Percentiles rank a stretch among this genome's conserved stretches.
These are phyloP conservation scores for Drosophila serrata DNA, from an alignment of 1,140 invertebrate genomes.

Conservation along the genomic window DNA sequence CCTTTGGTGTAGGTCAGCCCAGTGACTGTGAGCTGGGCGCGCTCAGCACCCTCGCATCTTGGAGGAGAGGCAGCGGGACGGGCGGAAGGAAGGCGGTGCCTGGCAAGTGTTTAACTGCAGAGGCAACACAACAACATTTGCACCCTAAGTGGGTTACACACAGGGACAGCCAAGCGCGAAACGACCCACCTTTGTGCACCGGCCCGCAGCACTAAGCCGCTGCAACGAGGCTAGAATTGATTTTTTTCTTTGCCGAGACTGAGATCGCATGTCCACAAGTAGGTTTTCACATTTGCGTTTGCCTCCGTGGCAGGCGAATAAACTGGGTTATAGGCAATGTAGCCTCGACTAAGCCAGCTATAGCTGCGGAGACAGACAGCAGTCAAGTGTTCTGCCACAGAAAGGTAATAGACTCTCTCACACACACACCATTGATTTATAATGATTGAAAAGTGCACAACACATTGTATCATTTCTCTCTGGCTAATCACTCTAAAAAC, in stretches of 20 bases:
- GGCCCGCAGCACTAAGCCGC: neutral
- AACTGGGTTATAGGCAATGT: constrained; percentile 57
- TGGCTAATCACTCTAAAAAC: neutral
- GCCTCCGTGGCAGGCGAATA: neutral
- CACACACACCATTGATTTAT: neutral
- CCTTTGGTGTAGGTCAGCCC: constrained; percentile 7
- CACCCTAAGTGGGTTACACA: constrained; percentile 64
- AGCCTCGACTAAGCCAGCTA: constrained; percentile 2
- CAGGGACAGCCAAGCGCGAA: constrained; percentile 36
- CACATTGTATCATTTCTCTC: neutral
- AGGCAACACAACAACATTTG: constrained; percentile 50
- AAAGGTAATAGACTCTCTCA: neutral
- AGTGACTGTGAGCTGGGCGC: constrained; percentile 6
- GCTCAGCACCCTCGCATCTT: constrained; percentile 5
- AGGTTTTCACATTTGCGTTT: constrained; percentile 14
- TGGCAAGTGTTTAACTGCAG: constrained; percentile 52
- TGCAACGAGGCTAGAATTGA: constrained; percentile 67
- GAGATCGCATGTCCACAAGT: constrained; percentile 24
- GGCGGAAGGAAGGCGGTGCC: neutral
- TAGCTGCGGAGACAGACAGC: constrained; percentile 8
- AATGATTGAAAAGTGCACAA: constrained; percentile 10
- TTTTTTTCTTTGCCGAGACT: constrained; percentile 43
- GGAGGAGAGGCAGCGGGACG: neutral
- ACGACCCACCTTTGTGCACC: constrained; percentile 8
- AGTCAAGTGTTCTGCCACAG: constrained; percentile 11